These are phyloP conservation scores for Drosophila melanosoma DNA, from an alignment of 2,888 invertebrate species.

Conservation along the genomic window DNA sequence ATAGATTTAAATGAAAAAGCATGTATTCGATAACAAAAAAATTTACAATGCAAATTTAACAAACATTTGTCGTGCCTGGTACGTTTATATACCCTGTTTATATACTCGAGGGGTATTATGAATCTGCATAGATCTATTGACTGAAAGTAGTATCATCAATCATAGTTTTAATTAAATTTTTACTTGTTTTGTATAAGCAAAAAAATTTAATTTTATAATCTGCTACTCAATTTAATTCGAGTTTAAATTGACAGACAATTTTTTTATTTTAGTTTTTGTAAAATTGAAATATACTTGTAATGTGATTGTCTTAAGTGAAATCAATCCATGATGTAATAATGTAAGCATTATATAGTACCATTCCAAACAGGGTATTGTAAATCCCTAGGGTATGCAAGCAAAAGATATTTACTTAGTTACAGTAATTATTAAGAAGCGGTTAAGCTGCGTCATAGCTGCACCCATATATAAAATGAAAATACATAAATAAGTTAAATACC, in stretches of 20 bases:
- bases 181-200: neutral
- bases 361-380: neutral
- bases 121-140: neutral
- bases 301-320: neutral
- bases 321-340: neutral
- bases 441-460: conserved; percentile 42
- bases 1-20: conserved; percentile 33
- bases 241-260: too few species aligned
- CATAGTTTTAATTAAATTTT: neutral
- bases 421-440: neutral
- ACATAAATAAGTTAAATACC: neutral
- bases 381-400: neutral
- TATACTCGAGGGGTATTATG: neutral
- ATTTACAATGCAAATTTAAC: conserved; percentile 53
- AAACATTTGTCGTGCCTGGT: conserved; percentile 52
- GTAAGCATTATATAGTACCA: neutral
- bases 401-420: conserved; percentile 17
- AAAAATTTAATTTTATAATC: neutral
- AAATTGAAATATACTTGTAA: neutral
- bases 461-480: conserved; percentile 2
- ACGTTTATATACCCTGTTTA: conserved; percentile 22
- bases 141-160: neutral
- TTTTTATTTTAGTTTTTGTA: neutral
- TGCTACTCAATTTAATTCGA: neutral
- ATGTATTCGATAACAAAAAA: conserved; percentile 46